phyloP scores from a whole-genome alignment of 1,140 invertebrate genomes.

The Sesamia nonagrioides region DNA sequence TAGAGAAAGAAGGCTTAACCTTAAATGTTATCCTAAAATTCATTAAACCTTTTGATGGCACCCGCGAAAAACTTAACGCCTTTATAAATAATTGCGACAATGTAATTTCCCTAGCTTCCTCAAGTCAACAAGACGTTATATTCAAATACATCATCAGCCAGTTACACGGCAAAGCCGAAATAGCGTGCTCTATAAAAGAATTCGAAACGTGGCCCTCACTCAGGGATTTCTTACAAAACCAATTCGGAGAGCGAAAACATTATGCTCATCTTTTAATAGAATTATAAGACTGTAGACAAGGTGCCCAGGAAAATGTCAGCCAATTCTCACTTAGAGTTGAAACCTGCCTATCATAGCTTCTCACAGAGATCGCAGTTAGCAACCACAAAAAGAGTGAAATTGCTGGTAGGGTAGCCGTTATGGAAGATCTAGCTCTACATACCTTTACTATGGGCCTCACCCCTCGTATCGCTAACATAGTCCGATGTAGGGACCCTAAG shows the following conservation, averaged over 20 bases:
- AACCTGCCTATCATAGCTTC: conserved; percentile 54
- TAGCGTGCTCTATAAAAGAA: conserved; percentile 54
- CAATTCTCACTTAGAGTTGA: conserved; percentile 53
- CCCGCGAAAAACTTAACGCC: conserved; percentile 35
- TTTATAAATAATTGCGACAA: conserved; percentile 51
- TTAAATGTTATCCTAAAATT: conserved; percentile 43
- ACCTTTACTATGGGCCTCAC: conserved; percentile 53
- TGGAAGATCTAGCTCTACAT: conserved; percentile 56
- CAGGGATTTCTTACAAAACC: conserved; percentile 48
- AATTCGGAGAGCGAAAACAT: conserved; percentile 56
- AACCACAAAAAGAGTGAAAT: conserved; percentile 47
- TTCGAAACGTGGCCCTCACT: conserved; percentile 47
- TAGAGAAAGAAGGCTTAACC: neutral
- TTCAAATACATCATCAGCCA: conserved; percentile 53
- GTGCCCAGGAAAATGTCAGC: conserved; percentile 43
- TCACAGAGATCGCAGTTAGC: conserved; percentile 54
- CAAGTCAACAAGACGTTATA: conserved; percentile 32
- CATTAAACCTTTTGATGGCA: conserved; percentile 45
- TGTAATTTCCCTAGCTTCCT: conserved; percentile 30
- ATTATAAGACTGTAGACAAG: conserved; percentile 52
- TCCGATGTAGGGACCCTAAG: too few relatives aligned
- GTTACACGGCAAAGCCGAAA: conserved; percentile 50
- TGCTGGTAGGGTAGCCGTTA: conserved; percentile 50
- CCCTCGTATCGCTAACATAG: conserved; percentile 48
- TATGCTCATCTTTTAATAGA: conserved; percentile 55